Percentiles rank a stretch among this genome's conserved stretches.
These are phyloP conservation scores for Rhizomys pruinosus DNA, from an alignment of 2,113 vertebrate species.

Conservation along the genomic window DNA sequence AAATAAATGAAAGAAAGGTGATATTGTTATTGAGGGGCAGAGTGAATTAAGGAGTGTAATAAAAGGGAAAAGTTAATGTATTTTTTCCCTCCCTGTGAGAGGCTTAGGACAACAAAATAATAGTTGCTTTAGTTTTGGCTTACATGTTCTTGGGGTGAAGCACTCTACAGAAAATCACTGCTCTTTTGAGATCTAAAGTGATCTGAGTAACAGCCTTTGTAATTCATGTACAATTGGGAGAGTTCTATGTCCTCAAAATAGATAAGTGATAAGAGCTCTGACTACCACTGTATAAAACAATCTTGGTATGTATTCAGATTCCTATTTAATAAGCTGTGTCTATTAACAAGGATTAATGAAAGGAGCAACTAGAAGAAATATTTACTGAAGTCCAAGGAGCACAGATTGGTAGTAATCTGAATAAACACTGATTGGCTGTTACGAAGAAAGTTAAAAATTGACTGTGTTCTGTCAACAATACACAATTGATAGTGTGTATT, in stretches of 20 bases:
- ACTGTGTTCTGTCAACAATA: not conserved
- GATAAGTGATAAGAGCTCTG: not conserved
- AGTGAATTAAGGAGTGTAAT: not conserved
- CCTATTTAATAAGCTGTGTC: not conserved
- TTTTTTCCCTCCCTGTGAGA: not conserved
- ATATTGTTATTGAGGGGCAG: not conserved
- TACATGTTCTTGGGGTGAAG: not conserved
- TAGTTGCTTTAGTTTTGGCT: not conserved
- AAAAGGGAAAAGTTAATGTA: not conserved
- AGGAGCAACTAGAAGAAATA: not conserved
- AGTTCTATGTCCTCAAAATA: not conserved
- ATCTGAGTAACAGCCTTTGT: not conserved
- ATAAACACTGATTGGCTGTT: not conserved
- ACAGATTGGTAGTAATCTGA: not conserved
- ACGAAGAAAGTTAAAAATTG: not conserved
- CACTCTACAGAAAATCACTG: not conserved
- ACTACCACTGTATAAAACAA: not conserved
- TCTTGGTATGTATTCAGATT: not conserved
- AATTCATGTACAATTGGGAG: not conserved
- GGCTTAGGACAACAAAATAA: not conserved
- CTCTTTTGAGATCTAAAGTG: not conserved
- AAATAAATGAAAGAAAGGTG: not conserved
- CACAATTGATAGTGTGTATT: not conserved
- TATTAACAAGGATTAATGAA: not conserved
- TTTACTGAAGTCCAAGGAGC: not conserved